Evolutionary conservation across 2,888 invertebrate genomes (phyloP).

Genomic region (Drosophila prolongata): DNA sequence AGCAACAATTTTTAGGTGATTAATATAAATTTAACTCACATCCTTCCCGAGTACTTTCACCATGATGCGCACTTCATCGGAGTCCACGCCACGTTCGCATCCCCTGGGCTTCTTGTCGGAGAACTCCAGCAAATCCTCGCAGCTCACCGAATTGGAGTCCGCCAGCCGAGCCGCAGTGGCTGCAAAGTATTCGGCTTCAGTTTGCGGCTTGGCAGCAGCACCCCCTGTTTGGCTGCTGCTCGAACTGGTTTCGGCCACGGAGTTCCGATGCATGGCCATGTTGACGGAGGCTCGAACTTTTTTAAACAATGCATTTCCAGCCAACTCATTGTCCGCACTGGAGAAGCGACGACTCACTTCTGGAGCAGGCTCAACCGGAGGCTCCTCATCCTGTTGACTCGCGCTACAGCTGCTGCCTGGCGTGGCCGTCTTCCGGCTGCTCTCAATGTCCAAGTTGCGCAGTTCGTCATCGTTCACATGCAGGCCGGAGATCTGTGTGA

Average conservation of each 20-base stretch:
- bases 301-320: conserved; percentile 83
- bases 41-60: conserved; percentile 92
- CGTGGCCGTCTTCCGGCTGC: conserved; percentile 58
- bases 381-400: conserved; percentile 39
- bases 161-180: conserved; percentile 76
- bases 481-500: conserved; percentile 78
- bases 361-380: conserved; percentile 17
- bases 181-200: conserved; percentile 78
- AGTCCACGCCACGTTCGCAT: conserved; percentile 92
- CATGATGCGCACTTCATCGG: conserved; percentile 97
- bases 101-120: conserved; percentile 93
- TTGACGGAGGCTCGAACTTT: conserved; percentile 84
- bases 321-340: conserved; percentile 78
- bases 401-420: conserved; percentile 44
- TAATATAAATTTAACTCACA: conserved; percentile 85
- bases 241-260: conserved; percentile 32
- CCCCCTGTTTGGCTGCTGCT: conserved; percentile 12
- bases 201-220: conserved; percentile 57
- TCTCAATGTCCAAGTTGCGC: conserved; percentile 81
- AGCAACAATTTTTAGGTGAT: too few relatives aligned
- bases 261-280: conserved; percentile 76
- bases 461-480: conserved; percentile 83
- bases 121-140: conserved; percentile 95
- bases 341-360: conserved; percentile 45
- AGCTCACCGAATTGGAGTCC: conserved; percentile 92